Conservation (phyloP, 1,140 invertebrate species). For the Grapholita molesta region DNA sequence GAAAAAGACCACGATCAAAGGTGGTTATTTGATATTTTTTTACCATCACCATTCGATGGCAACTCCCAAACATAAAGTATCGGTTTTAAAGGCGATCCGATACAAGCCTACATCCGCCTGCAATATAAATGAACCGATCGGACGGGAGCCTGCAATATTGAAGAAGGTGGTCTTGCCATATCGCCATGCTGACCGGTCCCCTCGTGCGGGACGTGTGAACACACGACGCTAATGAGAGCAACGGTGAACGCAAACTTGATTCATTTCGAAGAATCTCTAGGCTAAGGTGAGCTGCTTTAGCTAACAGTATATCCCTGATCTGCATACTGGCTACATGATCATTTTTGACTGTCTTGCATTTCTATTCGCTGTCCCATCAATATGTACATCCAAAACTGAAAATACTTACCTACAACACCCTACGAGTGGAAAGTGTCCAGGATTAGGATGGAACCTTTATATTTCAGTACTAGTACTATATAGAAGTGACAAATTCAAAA, state of each 20-base stretch:
- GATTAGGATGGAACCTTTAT: too few relatives aligned
- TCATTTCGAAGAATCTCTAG: constrained; percentile 23
- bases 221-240: constrained; percentile 31
- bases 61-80: neutral
- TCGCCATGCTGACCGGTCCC: constrained; percentile 22
- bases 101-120: constrained; percentile 28
- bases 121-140: constrained; percentile 49
- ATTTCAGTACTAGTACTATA: too few relatives aligned
- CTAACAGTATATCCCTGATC: neutral
- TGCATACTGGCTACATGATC: neutral
- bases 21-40: too few relatives aligned
- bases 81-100: neutral
- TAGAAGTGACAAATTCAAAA: too few relatives aligned
- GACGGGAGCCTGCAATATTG: constrained; percentile 36
- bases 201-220: constrained; percentile 27
- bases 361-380: neutral
- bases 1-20: too few relatives aligned
- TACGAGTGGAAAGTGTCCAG: neutral
- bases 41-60: too few relatives aligned
- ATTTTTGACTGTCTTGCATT: neutral
- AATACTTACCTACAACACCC: neutral
- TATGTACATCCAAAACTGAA: neutral
- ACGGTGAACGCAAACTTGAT: constrained; percentile 32
- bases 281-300: constrained; percentile 4
- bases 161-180: constrained; percentile 41